Percentiles rank a stretch among this genome's conserved stretches.
phyloP scores from a whole-genome alignment of 2,888 invertebrate species.

The Stenchaetothrips biformis region DNA sequence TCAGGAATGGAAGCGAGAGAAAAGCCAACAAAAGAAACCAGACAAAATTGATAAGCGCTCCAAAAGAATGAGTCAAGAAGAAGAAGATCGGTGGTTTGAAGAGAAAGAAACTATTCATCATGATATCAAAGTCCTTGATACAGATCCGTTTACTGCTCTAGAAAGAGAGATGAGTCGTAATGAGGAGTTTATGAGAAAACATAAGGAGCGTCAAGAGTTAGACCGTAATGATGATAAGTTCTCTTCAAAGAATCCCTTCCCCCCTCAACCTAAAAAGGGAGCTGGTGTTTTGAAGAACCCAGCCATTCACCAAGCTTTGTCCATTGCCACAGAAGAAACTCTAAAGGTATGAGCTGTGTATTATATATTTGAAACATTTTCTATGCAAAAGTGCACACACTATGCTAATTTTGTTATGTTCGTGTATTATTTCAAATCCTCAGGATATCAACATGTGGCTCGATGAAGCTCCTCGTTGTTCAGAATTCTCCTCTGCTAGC shows the following conservation, averaged over 20 bases:
- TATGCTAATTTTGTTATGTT: neutral
- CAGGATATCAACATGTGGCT: conserved; percentile 87
- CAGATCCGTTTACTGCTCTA: conserved; percentile 28
- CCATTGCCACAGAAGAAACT: conserved; percentile 69
- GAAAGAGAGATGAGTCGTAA: conserved; percentile 35
- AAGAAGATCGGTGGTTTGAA: conserved; percentile 37
- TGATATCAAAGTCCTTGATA: conserved; percentile 31
- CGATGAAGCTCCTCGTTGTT: conserved; percentile 73
- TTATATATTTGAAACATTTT: neutral
- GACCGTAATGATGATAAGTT: conserved; percentile 37
- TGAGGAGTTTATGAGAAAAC: conserved; percentile 34
- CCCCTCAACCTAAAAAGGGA: conserved; percentile 44
- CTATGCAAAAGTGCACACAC: neutral
- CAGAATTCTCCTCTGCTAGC: conserved; percentile 70
- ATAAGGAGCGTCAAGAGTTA: conserved; percentile 31
- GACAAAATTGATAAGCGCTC: conserved; percentile 41
- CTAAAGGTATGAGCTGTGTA: conserved; percentile 47
- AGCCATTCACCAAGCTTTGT: conserved; percentile 61
- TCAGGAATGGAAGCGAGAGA: conserved; percentile 36
- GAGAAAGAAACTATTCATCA: conserved; percentile 36
- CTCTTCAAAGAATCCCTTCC: conserved; percentile 45
- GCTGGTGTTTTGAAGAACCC: conserved; percentile 52
- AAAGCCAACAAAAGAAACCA: conserved; percentile 35
- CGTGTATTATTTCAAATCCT: conserved; percentile 23
- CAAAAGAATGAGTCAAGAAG: conserved; percentile 35